phyloP scores from a whole-genome alignment of 2,113 vertebrate species.

The Ptychochromis oligacanthus region DNA sequence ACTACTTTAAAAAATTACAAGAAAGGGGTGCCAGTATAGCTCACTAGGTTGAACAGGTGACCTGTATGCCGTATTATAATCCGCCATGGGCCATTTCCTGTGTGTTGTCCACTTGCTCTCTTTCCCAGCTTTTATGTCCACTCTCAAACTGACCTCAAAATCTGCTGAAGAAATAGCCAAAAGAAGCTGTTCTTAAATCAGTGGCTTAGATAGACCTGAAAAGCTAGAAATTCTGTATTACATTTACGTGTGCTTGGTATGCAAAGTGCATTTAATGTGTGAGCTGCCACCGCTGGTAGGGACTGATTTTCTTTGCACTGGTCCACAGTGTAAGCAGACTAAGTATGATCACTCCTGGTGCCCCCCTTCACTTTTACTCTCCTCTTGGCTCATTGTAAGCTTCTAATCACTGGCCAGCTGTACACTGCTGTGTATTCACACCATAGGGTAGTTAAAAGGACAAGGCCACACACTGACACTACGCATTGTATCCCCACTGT shows the following conservation, averaged over 20 bases:
- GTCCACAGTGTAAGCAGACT: constrained; percentile 40
- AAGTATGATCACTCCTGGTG: constrained; percentile 63
- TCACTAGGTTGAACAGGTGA: too few relatives aligned
- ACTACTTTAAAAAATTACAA: neutral
- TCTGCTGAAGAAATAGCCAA: neutral
- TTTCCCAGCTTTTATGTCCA: too few relatives aligned
- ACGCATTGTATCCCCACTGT: constrained; percentile 64
- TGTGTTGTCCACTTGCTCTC: too few relatives aligned
- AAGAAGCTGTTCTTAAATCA: neutral
- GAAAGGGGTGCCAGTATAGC: neutral
- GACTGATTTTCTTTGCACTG: constrained; percentile 32
- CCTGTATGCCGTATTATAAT: too few relatives aligned
- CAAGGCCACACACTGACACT: constrained; percentile 73
- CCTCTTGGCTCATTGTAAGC: constrained; percentile 59
- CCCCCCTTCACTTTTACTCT: constrained; percentile 57
- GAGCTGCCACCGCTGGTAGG: constrained; percentile 37
- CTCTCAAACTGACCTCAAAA: too few relatives aligned
- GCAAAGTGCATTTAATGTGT: constrained; percentile 34
- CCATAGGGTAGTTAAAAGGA: constrained; percentile 73
- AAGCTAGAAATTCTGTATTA: neutral
- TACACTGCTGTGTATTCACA: constrained; percentile 70
- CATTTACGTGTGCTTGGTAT: constrained; percentile 27
- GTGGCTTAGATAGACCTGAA: neutral
- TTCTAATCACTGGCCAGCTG: constrained; percentile 77
- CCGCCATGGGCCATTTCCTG: too few relatives aligned